These are phyloP conservation scores for Acanthiza pusilla DNA, from an alignment of 2,797 vertebrate genomes.

Conservation along the genomic window DNA sequence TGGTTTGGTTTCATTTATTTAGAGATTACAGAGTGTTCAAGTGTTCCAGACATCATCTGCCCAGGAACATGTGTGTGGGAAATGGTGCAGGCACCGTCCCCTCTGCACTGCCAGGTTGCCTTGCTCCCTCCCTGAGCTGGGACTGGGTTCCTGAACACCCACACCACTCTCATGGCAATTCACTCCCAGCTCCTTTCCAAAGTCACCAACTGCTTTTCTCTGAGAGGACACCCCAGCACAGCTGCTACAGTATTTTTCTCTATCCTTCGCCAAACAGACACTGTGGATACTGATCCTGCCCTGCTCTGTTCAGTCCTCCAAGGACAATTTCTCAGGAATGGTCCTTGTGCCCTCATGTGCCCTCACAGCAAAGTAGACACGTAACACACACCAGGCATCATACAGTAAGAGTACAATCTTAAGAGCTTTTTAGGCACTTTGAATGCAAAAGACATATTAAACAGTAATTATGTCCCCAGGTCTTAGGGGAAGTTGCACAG, in stretches of 20 bases:
- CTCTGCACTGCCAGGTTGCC: background rate
- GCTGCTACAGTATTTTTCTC: background rate
- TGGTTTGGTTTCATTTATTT: background rate
- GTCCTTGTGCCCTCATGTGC: background rate
- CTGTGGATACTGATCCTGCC: background rate
- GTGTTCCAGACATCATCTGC: background rate
- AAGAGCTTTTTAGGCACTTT: background rate
- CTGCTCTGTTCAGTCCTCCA: background rate
- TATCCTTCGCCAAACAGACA: background rate
- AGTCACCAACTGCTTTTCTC: background rate
- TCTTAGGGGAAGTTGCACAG: background rate
- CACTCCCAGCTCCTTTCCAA: background rate
- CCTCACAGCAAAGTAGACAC: background rate
- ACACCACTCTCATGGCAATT: accelerated
- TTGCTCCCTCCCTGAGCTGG: background rate
- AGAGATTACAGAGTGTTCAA: background rate
- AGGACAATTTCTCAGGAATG: background rate
- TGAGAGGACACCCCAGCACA: background rate
- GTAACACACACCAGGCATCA: background rate
- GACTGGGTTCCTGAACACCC: background rate
- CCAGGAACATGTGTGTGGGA: background rate
- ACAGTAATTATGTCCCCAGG: background rate
- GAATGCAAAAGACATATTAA: background rate
- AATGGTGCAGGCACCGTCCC: background rate
- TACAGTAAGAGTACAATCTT: background rate